These are phyloP conservation scores for Archaeoteleia sp. DNA, from an alignment of 2,888 invertebrate genomes.

Conservation along the genomic window DNA sequence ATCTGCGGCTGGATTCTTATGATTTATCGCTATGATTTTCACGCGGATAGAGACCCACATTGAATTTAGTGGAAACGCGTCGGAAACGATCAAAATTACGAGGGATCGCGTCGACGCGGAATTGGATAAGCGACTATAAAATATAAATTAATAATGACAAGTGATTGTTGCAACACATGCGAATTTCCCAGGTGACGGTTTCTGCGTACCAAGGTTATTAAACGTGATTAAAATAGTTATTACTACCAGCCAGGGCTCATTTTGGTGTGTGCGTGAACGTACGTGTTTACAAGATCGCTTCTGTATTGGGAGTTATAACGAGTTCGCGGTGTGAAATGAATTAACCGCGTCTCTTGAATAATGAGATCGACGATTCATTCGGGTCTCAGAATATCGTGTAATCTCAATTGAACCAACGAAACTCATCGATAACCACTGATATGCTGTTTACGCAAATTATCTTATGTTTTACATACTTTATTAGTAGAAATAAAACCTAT, in stretches of 20 bases:
- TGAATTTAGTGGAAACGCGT: constrained; percentile 34
- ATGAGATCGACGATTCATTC: constrained; percentile 22
- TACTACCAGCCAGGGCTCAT: constrained; percentile 23
- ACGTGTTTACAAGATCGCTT: constrained; percentile 32
- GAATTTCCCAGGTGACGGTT: constrained; percentile 46
- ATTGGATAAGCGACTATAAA: constrained; percentile 39
- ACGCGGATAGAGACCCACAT: constrained; percentile 17
- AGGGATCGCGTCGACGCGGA: constrained; percentile 23
- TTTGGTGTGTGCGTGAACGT: constrained; percentile 23
- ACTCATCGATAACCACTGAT: neutral
- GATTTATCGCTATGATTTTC: constrained; percentile 21
- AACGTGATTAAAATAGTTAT: constrained; percentile 42
- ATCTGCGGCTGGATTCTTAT: too few species aligned
- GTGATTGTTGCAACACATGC: constrained; percentile 43
- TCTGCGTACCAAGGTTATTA: constrained; percentile 41
- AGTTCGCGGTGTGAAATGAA: constrained; percentile 27
- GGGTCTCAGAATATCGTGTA: constrained; percentile 1
- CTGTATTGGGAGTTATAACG: constrained; percentile 29
- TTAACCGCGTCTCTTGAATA: constrained; percentile 20
- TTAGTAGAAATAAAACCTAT: too few species aligned
- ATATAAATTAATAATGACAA: constrained; percentile 48
- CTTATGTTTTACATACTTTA: too few species aligned
- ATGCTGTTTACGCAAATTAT: too few species aligned
- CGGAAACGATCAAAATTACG: constrained; percentile 38
- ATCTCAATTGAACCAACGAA: neutral